Conservation (phyloP, 2,888 invertebrate genomes). For the Volucella inanis region DNA sequence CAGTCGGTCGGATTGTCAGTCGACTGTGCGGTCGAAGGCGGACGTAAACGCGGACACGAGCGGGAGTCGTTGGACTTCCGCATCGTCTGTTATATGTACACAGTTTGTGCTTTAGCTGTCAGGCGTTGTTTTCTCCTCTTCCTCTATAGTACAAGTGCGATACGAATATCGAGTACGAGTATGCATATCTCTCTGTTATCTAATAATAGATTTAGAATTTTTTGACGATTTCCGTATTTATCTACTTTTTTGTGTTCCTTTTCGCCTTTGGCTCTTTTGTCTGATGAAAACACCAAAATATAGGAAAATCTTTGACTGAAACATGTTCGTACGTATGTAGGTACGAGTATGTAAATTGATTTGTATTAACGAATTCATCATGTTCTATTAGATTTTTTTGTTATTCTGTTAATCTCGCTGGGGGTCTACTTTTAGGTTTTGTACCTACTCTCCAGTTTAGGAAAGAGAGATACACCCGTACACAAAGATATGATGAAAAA, state of each 20-base stretch:
- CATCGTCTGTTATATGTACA: conserved; percentile 70
- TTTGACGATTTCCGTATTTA: conserved; percentile 74
- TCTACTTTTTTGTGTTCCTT: conserved; percentile 42
- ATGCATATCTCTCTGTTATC: conserved; percentile 62
- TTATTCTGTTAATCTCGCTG: conserved; percentile 1
- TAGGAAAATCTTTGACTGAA: neutral
- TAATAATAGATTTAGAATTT: conserved; percentile 74
- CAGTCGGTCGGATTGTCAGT: conserved; percentile 60
- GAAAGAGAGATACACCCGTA: conserved; percentile 1
- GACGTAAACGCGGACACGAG: conserved; percentile 64
- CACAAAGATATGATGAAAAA: conserved; percentile 14
- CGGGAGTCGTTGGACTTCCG: conserved; percentile 75
- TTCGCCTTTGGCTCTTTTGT: conserved; percentile 58
- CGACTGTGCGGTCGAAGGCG: conserved; percentile 38
- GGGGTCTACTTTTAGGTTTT: neutral
- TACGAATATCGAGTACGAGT: too few species aligned
- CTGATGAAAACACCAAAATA: conserved; percentile 27
- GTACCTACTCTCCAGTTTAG: neutral
- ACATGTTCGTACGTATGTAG: neutral
- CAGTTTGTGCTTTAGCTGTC: conserved; percentile 50
- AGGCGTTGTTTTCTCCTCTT: conserved; percentile 66
- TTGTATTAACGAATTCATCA: conserved; percentile 41
- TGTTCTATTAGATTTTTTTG: conserved; percentile 41
- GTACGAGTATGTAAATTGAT: too few species aligned
- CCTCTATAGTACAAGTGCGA: too few species aligned